These are phyloP conservation scores for Synanthedon tipuliformis DNA, from an alignment of 2,888 invertebrate genomes.

Conservation along the genomic window DNA sequence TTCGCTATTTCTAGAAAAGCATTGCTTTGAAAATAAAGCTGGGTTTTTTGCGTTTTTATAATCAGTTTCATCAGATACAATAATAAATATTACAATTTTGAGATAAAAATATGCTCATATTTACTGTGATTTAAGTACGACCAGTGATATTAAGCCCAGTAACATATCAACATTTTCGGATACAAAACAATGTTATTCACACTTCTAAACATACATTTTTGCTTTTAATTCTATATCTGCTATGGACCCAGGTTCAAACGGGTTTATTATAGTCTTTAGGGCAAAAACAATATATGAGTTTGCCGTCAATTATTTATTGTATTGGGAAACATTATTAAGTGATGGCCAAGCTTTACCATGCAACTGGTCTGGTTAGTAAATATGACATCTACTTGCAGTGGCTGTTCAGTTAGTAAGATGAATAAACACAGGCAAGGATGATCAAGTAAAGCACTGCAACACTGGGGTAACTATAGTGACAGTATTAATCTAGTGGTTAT, in stretches of 20 bases:
- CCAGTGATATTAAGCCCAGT: too few species aligned
- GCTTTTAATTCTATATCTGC: not conserved
- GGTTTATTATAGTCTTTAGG: constrained; percentile 10
- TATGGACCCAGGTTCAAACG: constrained; percentile 25
- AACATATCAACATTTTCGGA: too few species aligned
- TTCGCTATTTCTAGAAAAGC: not conserved
- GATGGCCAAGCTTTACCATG: constrained; percentile 50
- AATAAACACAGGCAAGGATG: constrained; percentile 72
- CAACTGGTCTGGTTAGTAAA: constrained; percentile 46
- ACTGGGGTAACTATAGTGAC: constrained; percentile 63
- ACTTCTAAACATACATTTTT: too few species aligned
- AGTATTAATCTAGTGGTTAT: constrained; percentile 64
- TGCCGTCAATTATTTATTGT: not conserved
- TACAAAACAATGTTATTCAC: too few species aligned
- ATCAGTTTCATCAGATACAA: too few species aligned
- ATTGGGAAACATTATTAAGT: constrained; percentile 19
- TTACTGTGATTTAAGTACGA: too few species aligned
- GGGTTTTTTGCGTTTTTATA: constrained; percentile 1
- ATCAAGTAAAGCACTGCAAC: constrained; percentile 70
- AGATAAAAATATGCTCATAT: too few species aligned
- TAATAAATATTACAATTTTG: too few species aligned
- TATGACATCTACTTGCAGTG: constrained; percentile 54
- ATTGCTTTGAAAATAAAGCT: not conserved
- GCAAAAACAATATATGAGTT: not conserved
- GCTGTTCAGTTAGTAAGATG: constrained; percentile 60